Evolutionary conservation across 2,797 vertebrate species (phyloP).

Genomic region (Potorous gilbertii): DNA sequence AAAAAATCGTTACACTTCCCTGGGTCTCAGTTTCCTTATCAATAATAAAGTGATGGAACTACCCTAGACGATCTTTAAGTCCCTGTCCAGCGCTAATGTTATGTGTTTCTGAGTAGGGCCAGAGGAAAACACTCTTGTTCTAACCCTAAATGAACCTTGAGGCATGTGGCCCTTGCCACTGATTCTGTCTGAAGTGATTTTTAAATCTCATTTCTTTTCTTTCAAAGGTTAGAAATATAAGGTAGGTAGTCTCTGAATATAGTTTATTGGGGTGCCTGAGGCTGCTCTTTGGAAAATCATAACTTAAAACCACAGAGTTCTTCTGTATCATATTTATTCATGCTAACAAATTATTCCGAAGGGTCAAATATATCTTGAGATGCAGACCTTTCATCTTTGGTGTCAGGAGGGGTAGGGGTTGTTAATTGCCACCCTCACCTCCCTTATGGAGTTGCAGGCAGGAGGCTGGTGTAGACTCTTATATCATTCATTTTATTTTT

Average conservation of each 20-base stretch:
- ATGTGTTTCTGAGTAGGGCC: neutral
- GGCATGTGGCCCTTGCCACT: neutral
- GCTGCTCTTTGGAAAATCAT: constrained; percentile 60
- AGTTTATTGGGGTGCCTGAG: constrained; percentile 50
- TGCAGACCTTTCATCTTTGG: constrained; percentile 71
- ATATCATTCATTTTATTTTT: constrained; percentile 52
- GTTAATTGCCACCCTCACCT: constrained; percentile 59
- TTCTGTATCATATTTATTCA: constrained; percentile 16
- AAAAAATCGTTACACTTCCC: constrained; percentile 19
- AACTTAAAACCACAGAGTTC: constrained; percentile 59
- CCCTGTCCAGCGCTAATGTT: neutral
- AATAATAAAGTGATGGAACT: neutral
- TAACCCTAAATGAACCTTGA: neutral
- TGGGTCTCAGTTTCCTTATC: constrained; percentile 39
- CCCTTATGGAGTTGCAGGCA: constrained; percentile 47
- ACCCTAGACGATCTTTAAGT: neutral
- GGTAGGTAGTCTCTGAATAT: neutral
- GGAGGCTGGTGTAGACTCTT: constrained; percentile 54
- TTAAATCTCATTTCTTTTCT: neutral
- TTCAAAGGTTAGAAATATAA: constrained; percentile 12
- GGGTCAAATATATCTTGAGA: constrained; percentile 77
- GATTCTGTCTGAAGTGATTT: neutral
- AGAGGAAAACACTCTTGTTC: neutral
- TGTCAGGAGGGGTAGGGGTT: constrained; percentile 62
- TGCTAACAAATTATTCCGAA: constrained; percentile 73